These are phyloP conservation scores for Gymnogyps californianus DNA, from an alignment of 2,113 vertebrate genomes.

Conservation along the genomic window DNA sequence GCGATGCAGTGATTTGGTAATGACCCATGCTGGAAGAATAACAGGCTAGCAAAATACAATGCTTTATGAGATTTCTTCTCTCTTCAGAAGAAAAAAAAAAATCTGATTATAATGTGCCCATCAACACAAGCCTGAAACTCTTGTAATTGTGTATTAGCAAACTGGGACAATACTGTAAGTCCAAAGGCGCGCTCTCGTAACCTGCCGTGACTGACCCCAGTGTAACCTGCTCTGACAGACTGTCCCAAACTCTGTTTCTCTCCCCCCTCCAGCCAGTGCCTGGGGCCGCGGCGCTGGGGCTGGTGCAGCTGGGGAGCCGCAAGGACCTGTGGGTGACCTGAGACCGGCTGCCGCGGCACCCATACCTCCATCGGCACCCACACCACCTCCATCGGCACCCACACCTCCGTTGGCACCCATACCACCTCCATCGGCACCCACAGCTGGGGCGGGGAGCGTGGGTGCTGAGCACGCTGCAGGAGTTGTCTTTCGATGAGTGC, in stretches of 20 bases:
- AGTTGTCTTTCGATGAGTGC: neutral
- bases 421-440: neutral
- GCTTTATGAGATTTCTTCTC: neutral
- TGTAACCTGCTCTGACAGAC: neutral
- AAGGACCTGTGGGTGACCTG: rapidly evolving
- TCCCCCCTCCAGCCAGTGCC: rapidly evolving
- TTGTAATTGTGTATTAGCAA: neutral
- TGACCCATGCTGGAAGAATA: neutral
- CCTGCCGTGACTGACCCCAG: neutral
- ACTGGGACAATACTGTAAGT: neutral
- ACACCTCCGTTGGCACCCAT: neutral
- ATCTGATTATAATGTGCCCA: neutral
- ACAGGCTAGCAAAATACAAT: neutral
- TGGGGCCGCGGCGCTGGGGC: rapidly evolving
- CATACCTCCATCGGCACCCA: neutral
- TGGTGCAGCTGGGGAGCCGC: neutral
- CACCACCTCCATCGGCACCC: neutral
- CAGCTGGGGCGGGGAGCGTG: neutral
- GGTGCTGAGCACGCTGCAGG: neutral
- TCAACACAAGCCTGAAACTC: neutral
- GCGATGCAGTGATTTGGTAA: neutral
- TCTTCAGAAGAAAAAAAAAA: neutral
- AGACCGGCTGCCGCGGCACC: rapidly evolving
- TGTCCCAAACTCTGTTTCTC: neutral
- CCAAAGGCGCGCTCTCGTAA: rapidly evolving